These are phyloP conservation scores for Calyptommatus sinebrachiatus DNA, from an alignment of 2,113 vertebrate species.

Conservation along the genomic window DNA sequence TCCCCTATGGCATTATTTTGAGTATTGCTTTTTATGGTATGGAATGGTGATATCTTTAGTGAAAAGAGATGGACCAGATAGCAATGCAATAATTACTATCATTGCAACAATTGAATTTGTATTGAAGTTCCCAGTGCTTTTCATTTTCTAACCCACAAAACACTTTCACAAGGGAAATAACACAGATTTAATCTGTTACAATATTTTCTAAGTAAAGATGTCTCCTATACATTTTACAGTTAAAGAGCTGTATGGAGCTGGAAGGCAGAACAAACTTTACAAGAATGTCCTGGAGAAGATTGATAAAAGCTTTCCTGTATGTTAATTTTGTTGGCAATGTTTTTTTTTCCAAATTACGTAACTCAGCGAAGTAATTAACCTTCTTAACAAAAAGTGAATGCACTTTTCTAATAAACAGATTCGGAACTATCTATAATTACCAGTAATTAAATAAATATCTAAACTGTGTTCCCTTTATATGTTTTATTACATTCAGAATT, in stretches of 20 bases:
- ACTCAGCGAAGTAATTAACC: too few species aligned
- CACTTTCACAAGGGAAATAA: not conserved
- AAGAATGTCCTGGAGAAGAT: not conserved
- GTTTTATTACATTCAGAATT: not conserved
- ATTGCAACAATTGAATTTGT: not conserved
- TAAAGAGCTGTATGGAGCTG: not conserved
- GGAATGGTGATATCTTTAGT: constrained; percentile 20
- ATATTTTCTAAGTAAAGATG: not conserved
- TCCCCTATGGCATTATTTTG: constrained; percentile 17
- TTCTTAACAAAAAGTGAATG: not conserved
- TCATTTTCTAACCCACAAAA: not conserved
- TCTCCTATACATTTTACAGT: not conserved
- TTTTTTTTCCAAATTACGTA: too few species aligned
- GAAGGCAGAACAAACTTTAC: not conserved
- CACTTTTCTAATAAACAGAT: not conserved
- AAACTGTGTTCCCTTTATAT: not conserved
- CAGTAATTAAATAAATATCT: not conserved
- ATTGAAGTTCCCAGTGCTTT: constrained; percentile 1
- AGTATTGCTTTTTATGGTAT: constrained; percentile 10
- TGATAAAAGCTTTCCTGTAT: not conserved
- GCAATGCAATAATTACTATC: constrained; percentile 3
- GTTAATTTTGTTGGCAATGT: too few species aligned
- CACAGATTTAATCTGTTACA: not conserved
- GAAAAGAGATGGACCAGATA: constrained; percentile 9
- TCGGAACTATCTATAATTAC: not conserved